A percentile compares a stretch with the other conserved stretches of the same genome.
Conservation (phyloP, 2,797 vertebrate species). For the Furcifer pardalis region DNA sequence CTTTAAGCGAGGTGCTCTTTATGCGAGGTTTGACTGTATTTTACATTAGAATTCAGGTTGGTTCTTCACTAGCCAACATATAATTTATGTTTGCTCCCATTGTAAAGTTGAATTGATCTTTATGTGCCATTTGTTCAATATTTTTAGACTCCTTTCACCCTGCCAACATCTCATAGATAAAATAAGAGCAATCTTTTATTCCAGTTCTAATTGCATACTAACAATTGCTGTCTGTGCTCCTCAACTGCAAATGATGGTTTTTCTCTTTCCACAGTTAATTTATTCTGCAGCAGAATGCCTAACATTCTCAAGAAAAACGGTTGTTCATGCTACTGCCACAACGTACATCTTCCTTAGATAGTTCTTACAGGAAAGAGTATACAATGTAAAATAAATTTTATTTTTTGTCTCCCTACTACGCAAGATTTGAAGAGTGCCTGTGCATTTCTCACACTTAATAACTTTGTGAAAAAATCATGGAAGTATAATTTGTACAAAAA, state of each 20-base stretch:
- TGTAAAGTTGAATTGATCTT: not conserved
- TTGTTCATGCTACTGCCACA: not conserved
- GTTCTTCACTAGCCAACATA: not conserved
- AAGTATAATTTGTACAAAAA: too few species aligned
- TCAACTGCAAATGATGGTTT: too few species aligned
- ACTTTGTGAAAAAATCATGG: too few species aligned
- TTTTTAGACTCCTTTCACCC: not conserved
- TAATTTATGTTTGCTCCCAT: not conserved
- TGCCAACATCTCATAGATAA: not conserved
- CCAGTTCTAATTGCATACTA: not conserved
- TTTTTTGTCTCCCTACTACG: too few species aligned
- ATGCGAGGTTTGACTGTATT: too few species aligned
- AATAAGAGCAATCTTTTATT: not conserved
- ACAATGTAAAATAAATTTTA: too few species aligned
- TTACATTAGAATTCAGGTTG: not conserved
- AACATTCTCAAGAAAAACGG: not conserved
- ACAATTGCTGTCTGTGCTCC: not conserved
- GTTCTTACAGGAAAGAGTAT: too few species aligned
- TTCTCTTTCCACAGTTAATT: not conserved
- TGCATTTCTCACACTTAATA: too few species aligned
- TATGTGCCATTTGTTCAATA: not conserved
- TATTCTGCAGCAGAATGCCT: not conserved
- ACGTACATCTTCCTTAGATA: too few species aligned
- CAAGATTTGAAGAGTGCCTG: too few species aligned
- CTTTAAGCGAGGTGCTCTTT: too few species aligned